Base-by-base conservation (phyloP, 2,888 invertebrate genomes). In the Pegoplata infirma region DNA sequence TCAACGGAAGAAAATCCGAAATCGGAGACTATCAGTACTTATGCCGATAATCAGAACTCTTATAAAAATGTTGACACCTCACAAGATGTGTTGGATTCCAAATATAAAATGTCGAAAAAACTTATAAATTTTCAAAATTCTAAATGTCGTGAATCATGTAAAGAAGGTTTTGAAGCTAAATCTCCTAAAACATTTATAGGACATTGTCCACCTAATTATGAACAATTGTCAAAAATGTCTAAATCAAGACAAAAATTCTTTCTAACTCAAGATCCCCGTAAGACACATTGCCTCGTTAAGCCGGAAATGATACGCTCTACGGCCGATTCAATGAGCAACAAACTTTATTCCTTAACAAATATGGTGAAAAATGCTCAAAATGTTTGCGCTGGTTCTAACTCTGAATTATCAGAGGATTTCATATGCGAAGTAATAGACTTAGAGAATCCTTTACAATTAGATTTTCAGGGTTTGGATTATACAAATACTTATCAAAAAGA, bases 401-500 rank as follows among this genome's bases (percentile, higher is more conserved):
- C 88, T 0, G 84, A 86, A 21, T 75, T 83, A 0, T 83, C 85
- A 0, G 84, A 84, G 23, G 82, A 87, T 2, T 84, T 84, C 51
- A 84, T 87, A 36, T 88, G 88, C 76, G 87, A 88, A 63, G 84
- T 85, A 7, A 84, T 88, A 5, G 89, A 89, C 66, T 71, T 87
- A 56, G 86, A 88, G 10, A 89, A 89, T 81, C 89, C 89, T 0
- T 63, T 88, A 25, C 83, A 84, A 10, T 56, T 89, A 47, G 89
- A 89, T 59, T 88, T 87, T 32, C 89, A 89, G 72, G 89, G 89
- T 59, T 79, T 87, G 81, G 89, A 89, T 75, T 88, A 87, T 40
- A 85, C 84, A 79, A 85, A 84, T 47, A 88, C 88, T 0, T 89
- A 87, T 61, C 82, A 84, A 32, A 82, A 81, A 32, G 89, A 89